phyloP scores from a whole-genome alignment of 2,797 vertebrate genomes.

The Smutsia gigantea region DNA sequence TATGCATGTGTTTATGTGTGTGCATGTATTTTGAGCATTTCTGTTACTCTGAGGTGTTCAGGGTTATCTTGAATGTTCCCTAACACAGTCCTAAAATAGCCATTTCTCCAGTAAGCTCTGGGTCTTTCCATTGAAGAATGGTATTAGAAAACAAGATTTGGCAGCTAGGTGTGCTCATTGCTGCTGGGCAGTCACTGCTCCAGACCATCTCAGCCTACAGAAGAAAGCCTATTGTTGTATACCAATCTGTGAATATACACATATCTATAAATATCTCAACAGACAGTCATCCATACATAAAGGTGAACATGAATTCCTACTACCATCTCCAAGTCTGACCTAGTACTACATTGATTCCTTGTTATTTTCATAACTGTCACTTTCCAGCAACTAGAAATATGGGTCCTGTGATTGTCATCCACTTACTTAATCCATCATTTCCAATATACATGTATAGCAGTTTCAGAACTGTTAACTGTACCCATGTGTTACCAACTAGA shows the following conservation, averaged over 20 bases:
- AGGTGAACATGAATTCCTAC: no score
- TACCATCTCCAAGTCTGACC: no score
- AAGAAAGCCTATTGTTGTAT: no score
- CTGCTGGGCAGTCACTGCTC: no score
- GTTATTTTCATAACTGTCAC: background rate
- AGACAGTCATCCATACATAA: no score
- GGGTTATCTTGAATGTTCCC: background rate
- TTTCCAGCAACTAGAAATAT: background rate
- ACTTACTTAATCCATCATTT: background rate
- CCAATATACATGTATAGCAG: background rate
- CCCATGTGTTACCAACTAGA: rapidly evolving
- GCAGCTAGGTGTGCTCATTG: no score
- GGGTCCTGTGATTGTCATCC: rapidly evolving
- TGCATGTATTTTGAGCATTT: background rate
- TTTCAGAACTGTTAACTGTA: background rate
- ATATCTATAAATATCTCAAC: rapidly evolving
- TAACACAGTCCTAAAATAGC: background rate
- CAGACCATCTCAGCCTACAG: no score
- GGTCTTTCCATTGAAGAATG: background rate
- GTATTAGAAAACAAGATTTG: background rate
- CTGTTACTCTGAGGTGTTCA: background rate
- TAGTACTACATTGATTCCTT: background rate
- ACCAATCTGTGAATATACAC: background rate
- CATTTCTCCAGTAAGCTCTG: background rate
- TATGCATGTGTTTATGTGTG: no score